A percentile compares a stretch with the other conserved stretches of the same genome.
phyloP scores from a whole-genome alignment of 2,888 invertebrate genomes.

The Fragum fragum region DNA sequence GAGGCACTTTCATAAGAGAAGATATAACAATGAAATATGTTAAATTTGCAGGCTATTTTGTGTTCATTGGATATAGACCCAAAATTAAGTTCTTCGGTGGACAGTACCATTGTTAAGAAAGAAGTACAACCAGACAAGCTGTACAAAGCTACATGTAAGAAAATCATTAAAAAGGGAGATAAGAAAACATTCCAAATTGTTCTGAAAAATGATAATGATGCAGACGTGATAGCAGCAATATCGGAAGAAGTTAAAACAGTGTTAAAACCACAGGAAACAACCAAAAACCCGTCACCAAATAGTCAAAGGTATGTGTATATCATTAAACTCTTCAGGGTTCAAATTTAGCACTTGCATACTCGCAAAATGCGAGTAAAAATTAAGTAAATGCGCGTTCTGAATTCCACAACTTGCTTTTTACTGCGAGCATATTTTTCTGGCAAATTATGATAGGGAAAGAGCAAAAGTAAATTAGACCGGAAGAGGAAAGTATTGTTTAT shows the following conservation, averaged over 20 bases:
- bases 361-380: too few relatives aligned
- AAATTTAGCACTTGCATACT: too few relatives aligned
- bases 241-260: background rate
- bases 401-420: too few relatives aligned
- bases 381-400: too few relatives aligned
- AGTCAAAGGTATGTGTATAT: background rate
- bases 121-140: background rate
- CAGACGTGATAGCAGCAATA: background rate
- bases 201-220: background rate
- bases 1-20: too few relatives aligned
- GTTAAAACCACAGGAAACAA: background rate
- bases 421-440: too few relatives aligned
- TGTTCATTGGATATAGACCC: constrained; percentile 9
- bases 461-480: too few relatives aligned
- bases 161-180: background rate
- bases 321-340: too few relatives aligned
- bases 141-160: constrained; percentile 3
- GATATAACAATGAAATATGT: too few relatives aligned
- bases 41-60: background rate
- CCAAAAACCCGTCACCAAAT: background rate
- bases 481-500: too few relatives aligned
- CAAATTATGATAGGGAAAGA: too few relatives aligned
- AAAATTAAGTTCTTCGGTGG: background rate
- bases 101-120: background rate
- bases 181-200: background rate